Evolutionary conservation across 2,113 vertebrate species (phyloP), one percentile per base, ranked within the genome.

Genomic region (Penelope pileata): DNA sequence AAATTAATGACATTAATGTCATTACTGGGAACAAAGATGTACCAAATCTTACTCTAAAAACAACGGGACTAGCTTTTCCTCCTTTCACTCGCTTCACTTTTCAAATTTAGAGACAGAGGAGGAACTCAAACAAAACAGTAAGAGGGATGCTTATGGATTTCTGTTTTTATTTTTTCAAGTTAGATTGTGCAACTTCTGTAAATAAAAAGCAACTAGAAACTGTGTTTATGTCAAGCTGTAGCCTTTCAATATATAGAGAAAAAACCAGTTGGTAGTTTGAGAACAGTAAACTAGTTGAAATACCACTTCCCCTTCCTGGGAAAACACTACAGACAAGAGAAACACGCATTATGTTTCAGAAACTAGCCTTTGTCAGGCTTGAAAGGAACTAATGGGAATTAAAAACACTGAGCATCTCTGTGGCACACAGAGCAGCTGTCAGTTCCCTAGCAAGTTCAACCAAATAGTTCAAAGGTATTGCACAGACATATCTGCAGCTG

Each of bases 401-500:
- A 80, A 91, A 95, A 67, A 6, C 72, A 50, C 85, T 40, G 70
- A 85, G 63, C 59, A 88, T 80, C 68, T 59, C 79, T 40, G 63
- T 81, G 84, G 87, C 82, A 89, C 67, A 80, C 87, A 85, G 10
- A 67, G 72, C 93, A 95, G 94, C 91, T 94, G 89, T 36, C 79
- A 34, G 63, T 5, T 82, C 84, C 50, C 54, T 70, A 43, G 67
- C 68, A 67, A 77, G 43, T 63, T 84, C 51, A 14, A 51, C 0
- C 2, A 68, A 36, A 22, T 2, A 13, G 47, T 40, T 91, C 24
- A 64, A 67, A 94, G 84, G 78, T 89, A 89, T 78, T 91, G 62
- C 78, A 68, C 19, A 85, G 82, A 54, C 42, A 51, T 54, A 69
- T 54, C 66, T 81, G 75, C 84, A 91, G 87, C 88, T 92, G 81